A percentile compares a stretch with the other conserved stretches of the same genome.
phyloP scores from a whole-genome alignment of 2,888 invertebrate species.

The Esperia sulphurella region DNA sequence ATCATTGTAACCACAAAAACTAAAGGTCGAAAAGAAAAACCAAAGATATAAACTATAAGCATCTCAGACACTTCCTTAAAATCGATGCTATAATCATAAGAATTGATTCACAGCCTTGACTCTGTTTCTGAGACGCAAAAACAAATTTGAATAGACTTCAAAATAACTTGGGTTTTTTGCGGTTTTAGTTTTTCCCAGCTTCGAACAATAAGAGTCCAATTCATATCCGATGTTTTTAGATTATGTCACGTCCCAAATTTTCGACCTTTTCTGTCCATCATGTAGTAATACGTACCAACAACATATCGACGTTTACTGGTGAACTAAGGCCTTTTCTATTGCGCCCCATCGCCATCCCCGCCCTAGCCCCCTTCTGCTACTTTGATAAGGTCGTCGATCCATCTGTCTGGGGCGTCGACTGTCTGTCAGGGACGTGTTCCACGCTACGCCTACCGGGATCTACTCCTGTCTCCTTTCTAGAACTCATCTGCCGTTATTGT shows the following conservation, averaged over 20 bases:
- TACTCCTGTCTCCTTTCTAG: too few relatives aligned
- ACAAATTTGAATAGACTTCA: neutral
- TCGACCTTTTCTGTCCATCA: neutral
- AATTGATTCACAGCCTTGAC: constrained; percentile 4
- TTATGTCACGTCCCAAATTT: neutral
- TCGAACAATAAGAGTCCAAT: neutral
- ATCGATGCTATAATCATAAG: constrained; percentile 2
- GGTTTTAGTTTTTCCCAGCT: neutral
- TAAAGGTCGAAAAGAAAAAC: neutral
- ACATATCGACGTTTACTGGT: too few relatives aligned
- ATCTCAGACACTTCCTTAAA: neutral
- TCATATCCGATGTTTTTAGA: neutral
- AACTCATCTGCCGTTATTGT: too few relatives aligned
- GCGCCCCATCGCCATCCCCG: too few relatives aligned
- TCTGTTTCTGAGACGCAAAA: constrained; percentile 3
- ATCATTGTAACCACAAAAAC: neutral
- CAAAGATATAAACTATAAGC: neutral
- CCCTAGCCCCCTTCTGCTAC: too few relatives aligned
- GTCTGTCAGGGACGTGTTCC: too few relatives aligned
- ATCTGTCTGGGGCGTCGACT: too few relatives aligned
- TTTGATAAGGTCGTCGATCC: too few relatives aligned
- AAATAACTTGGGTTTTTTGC: neutral
- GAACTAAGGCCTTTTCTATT: too few relatives aligned
- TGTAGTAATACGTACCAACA: too few relatives aligned
- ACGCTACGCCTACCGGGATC: too few relatives aligned